Evolutionary conservation across 2,888 invertebrate species (phyloP).

Genomic region (Aspidiotus destructor): DNA sequence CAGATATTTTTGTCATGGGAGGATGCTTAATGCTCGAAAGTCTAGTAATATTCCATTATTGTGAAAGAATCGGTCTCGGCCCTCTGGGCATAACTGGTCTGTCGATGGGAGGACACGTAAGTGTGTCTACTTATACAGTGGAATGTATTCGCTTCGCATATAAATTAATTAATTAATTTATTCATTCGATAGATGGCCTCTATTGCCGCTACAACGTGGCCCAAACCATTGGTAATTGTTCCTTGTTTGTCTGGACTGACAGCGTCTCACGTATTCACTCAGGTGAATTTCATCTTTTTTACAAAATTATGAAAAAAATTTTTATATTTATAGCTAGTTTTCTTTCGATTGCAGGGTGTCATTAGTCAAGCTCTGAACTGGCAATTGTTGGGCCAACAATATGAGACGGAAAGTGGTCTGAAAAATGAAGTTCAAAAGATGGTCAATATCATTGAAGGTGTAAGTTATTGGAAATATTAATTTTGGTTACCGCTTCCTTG

Average conservation of each 20-base stretch:
- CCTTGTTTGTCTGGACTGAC: constrained; percentile 98
- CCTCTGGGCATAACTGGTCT: constrained; percentile 90
- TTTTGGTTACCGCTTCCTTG: background rate
- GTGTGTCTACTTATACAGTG: constrained; percentile 39
- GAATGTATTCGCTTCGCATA: background rate
- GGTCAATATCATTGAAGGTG: constrained; percentile 65
- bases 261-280: constrained; percentile 88
- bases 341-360: constrained; percentile 58
- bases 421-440: constrained; percentile 76
- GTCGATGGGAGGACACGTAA: constrained; percentile 96
- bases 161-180: no score
- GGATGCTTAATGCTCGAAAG: constrained; percentile 91
- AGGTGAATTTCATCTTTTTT: constrained; percentile 46
- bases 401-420: constrained; percentile 67
- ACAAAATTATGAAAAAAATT: background rate
- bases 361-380: constrained; percentile 92
- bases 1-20: constrained; percentile 98
- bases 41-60: constrained; percentile 86
- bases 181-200: constrained; percentile 79
- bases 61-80: constrained; percentile 78
- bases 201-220: constrained; percentile 90
- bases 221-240: constrained; percentile 81
- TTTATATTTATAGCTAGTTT: constrained; percentile 21
- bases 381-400: constrained; percentile 81
- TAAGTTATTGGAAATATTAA: constrained; percentile 38